phyloP scores from a whole-genome alignment of 2,888 invertebrate genomes.

The Tinea semifulvella region DNA sequence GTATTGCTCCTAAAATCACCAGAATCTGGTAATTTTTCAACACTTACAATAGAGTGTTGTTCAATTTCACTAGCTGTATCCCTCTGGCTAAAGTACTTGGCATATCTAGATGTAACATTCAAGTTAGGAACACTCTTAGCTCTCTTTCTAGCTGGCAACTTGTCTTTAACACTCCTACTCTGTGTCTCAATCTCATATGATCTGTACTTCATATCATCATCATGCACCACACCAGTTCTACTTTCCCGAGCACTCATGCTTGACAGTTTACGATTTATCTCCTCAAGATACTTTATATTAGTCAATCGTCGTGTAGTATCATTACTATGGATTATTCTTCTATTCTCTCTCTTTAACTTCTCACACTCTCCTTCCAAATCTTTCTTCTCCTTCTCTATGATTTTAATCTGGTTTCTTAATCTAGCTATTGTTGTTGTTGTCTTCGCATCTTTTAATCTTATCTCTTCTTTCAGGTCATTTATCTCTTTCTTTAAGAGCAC shows the following conservation, averaged over 20 bases:
- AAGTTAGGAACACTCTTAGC: conserved; percentile 62
- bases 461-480: conserved; percentile 70
- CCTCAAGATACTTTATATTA: conserved; percentile 79
- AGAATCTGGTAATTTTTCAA: conserved; percentile 20
- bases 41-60: conserved; percentile 25
- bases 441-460: conserved; percentile 76
- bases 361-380: conserved; percentile 72
- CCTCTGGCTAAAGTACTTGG: conserved; percentile 59
- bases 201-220: conserved; percentile 45
- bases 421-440: conserved; percentile 77
- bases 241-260: conserved; percentile 39
- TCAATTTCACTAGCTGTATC: conserved; percentile 43
- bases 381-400: conserved; percentile 74
- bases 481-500: conserved; percentile 71
- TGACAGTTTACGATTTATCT: conserved; percentile 71
- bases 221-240: conserved; percentile 33
- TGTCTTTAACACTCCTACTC: conserved; percentile 33
- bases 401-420: conserved; percentile 76
- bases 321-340: conserved; percentile 68
- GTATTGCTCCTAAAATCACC: conserved; percentile 16
- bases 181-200: conserved; percentile 51
- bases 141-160: conserved; percentile 31
- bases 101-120: conserved; percentile 56
- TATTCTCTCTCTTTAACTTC: conserved; percentile 72
- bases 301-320: conserved; percentile 62